Evolutionary conservation across 2,797 vertebrate species (phyloP), one percentile per base, ranked within the genome.

Genomic region (Emydoidea blandingii): DNA sequence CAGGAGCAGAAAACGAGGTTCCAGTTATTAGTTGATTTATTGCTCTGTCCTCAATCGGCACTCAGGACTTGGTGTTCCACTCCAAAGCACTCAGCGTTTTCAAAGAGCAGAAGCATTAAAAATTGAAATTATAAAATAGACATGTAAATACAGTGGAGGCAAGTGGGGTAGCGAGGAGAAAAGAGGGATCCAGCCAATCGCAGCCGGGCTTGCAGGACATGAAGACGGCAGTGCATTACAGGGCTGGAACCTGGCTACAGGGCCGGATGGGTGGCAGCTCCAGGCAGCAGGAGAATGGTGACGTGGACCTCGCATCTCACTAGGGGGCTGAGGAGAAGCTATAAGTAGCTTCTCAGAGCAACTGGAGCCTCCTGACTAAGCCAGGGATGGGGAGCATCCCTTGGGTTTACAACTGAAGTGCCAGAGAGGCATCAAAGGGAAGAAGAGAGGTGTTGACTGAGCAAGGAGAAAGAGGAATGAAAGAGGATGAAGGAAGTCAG

Each of bases 71-170:
- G 97, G 98, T 98, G 98, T 98, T 98, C 98, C 98, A 98, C 98
- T 98, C 97, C 96, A 97, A 98, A 98, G 98, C 98, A 98, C 98
- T 98, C 98, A 98, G 98, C 97, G 93, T 98, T 98, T 98, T 98
- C 98, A 98, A 98, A 98, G 98, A 98, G 98, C 98, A 98, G 97
- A 97, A 97, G 98, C 98, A 98, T 98, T 98, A 98, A 98, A 98
- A 98, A 98, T 98, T 98, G 98, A 98, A 98, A 98, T 98, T 97
- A 97, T 98, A 98, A 98, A 98, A 98, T 83, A 98, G 98, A 98
- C 98, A 98, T 97, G 96, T 98, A 98, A 98, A 98, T 98, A 98
- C 97, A 97, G 97, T 92, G 86, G 97, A 98, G 97, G 97, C 97
- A 97, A 97, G 95, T 29, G 79, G 97, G 95, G 97, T 92, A 95